Evolutionary conservation across 2,797 vertebrate genomes (phyloP), one percentile per base, ranked within the genome.

Genomic region (Fistularia tabacaria): DNA sequence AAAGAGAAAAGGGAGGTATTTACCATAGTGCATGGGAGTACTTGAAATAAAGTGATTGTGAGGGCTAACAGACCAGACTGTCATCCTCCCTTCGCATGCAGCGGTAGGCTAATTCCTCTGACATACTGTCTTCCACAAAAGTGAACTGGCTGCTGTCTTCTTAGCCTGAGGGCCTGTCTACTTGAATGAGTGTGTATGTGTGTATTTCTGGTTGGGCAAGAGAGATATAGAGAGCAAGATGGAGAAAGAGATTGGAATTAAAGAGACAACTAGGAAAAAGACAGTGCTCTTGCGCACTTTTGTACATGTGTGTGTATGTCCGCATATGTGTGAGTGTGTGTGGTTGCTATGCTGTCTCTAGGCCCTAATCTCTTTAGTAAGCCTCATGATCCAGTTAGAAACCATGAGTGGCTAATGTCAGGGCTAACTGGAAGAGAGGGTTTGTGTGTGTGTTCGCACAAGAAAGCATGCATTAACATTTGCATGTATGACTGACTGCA

Each of bases 351-450:
- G 88, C 86, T 52, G 83, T 90, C 88, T 91, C 84, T 73, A 83
- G 85, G 86, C 77, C 82, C 87, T 97, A 95, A 98, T 95, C 94
- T 93, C 91, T 93, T 97, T 94, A 95, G 84, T 91, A 91, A 91
- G 86, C 87, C 89, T 87, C 88, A 82, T 96, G 95, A 98, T 97
- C 93, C 92, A 87, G 90, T 98, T 98, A 96, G 85, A 70, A 83
- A 87, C 85, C 87, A 88, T 88, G 90, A 93, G 92, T 85, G 92
- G 93, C 81, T 91, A 92, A 95, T 88, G 94, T 94, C 93, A 91
- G 77, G 74, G 78, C 89, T 93, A 95, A 95, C 91, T 91, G 90
- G 92, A 94, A 93, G 90, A 93, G 86, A 90, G 90, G 76, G 88
- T 76, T n/a, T 76, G 45, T 59, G 25, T 69, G 76, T 48, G 57